phyloP scores from a whole-genome alignment of 2,888 invertebrate genomes.

The Nemotelus pantherinus region DNA sequence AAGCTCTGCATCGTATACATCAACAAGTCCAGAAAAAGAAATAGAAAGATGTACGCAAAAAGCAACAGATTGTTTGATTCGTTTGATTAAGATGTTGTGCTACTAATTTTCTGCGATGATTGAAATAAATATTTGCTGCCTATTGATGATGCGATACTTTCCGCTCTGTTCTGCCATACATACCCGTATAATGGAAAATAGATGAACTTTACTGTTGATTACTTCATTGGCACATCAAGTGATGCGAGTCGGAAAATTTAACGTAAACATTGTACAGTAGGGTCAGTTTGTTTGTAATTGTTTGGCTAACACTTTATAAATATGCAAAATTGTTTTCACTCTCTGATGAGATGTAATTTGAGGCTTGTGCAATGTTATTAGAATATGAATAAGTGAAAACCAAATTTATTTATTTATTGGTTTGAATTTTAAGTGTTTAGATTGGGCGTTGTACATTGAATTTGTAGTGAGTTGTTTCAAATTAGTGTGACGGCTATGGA shows the following conservation, averaged over 20 bases:
- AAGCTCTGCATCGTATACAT: too few species aligned
- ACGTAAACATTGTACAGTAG: conserved; percentile 8
- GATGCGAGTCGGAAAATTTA: background rate
- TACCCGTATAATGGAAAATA: background rate
- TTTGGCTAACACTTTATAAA: conserved; percentile 40
- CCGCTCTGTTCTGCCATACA: background rate
- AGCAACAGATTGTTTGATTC: background rate
- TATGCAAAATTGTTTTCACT: conserved; percentile 17
- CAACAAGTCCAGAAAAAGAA: too few species aligned
- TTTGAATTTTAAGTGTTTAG: conserved; percentile 1
- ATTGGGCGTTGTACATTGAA: background rate
- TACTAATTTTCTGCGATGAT: conserved; percentile 1
- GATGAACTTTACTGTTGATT: conserved; percentile 29
- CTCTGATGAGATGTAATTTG: background rate
- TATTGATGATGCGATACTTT: conserved; percentile 13
- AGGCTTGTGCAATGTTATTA: background rate
- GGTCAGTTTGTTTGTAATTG: conserved; percentile 22
- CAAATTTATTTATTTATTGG: background rate
- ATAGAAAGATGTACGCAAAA: background rate
- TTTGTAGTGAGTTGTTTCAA: too few species aligned
- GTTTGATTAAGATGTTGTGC: conserved; percentile 36
- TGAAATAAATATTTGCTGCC: conserved; percentile 28
- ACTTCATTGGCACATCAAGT: background rate
- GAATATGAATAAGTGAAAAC: too few species aligned
- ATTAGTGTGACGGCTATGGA: too few species aligned